A percentile compares a stretch with the other conserved stretches of the same genome.
phyloP scores from a whole-genome alignment of 1,140 invertebrate genomes.

The Drosophila murphyi region DNA sequence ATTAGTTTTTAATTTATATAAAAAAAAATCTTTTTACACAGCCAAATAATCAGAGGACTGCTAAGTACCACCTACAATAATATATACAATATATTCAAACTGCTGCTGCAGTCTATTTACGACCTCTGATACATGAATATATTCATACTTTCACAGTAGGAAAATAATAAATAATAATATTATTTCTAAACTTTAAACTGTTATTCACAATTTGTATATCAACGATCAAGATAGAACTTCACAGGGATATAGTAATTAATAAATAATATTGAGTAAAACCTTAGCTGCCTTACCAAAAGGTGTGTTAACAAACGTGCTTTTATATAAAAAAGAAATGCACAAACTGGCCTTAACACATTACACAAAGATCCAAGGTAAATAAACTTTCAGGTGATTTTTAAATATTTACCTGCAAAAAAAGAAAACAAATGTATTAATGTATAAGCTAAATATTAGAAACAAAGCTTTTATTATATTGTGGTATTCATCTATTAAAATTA shows the following conservation, averaged over 20 bases:
- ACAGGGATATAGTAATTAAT: too few species aligned
- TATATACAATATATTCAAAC: background rate
- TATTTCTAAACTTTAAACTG: too few species aligned
- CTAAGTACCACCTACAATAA: conserved; percentile 12
- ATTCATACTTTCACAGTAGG: too few species aligned
- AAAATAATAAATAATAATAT: too few species aligned
- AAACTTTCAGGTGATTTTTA: background rate
- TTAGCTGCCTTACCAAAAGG: background rate
- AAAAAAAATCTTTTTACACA: conserved; percentile 20
- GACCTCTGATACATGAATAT: too few species aligned
- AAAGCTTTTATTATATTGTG: too few species aligned
- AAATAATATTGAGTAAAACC: too few species aligned
- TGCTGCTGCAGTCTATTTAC: background rate
- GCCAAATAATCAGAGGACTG: conserved; percentile 4
- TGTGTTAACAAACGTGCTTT: background rate
- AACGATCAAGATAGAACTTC: too few species aligned
- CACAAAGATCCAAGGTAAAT: background rate
- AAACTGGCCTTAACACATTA: background rate
- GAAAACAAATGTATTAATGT: background rate
- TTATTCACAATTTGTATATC: too few species aligned
- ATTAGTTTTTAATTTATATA: conserved; percentile 56
- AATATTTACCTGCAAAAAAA: conserved; percentile 31
- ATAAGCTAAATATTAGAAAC: background rate
- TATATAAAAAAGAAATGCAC: too few species aligned
- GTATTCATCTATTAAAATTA: background rate